A percentile compares a stretch with the other conserved stretches of the same genome.
Conservation (phyloP, 2,113 vertebrate genomes). For the Macquaria ambigua region DNA sequence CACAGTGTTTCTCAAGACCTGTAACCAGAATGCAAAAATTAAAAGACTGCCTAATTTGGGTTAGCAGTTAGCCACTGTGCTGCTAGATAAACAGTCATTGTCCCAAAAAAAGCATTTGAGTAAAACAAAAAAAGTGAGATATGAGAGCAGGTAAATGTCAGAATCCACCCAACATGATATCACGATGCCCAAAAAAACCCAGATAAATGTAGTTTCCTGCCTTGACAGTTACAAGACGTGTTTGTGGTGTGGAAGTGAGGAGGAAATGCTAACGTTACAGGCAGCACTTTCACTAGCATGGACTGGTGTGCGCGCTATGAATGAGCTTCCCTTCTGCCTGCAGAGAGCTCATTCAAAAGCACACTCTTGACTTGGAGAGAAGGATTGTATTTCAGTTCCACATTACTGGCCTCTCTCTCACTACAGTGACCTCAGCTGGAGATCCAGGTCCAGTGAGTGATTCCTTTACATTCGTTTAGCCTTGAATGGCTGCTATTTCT, state of each 20-base stretch:
- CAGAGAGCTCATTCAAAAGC: slow-evolving; percentile 42
- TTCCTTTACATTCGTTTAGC: slow-evolving; percentile 21
- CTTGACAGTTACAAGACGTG: neutral
- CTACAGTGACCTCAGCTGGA: slow-evolving; percentile 30
- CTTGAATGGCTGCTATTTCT: neutral
- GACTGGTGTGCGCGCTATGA: slow-evolving; percentile 24
- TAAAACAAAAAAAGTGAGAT: neutral
- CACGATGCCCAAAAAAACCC: neutral
- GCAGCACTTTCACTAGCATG: neutral
- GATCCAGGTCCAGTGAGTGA: slow-evolving; percentile 7
- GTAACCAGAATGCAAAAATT: slow-evolving; percentile 13
- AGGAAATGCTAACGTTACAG: slow-evolving; percentile 32
- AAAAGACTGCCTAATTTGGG: neutral
- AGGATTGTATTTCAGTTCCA: slow-evolving; percentile 59
- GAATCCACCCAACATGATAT: neutral
- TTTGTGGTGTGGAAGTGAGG: slow-evolving; percentile 2
- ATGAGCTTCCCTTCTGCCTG: slow-evolving; percentile 28
- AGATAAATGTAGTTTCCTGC: neutral
- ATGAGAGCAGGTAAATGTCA: neutral
- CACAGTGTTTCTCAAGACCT: neutral
- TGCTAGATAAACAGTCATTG: neutral
- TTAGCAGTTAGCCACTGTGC: neutral
- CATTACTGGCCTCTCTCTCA: slow-evolving; percentile 36
- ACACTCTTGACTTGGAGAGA: slow-evolving; percentile 39
- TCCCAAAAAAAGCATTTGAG: neutral